phyloP scores from a whole-genome alignment of 2,113 vertebrate genomes.

The Dendropsophus ebraccatus region DNA sequence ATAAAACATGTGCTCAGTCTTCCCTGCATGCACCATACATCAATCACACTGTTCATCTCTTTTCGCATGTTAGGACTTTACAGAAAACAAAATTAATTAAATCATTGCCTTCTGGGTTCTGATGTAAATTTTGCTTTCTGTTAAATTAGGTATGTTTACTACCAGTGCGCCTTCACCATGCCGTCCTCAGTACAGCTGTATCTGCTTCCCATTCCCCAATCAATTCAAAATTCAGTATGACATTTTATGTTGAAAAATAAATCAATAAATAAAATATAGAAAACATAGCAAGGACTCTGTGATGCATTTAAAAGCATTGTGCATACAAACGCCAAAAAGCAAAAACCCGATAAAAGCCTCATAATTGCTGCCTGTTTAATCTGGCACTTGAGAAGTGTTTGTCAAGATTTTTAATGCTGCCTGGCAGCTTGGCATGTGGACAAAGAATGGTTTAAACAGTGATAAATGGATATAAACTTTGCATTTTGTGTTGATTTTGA shows the following conservation, averaged over 20 bases:
- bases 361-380: neutral
- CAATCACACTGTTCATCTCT: conserved; percentile 37
- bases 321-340: neutral
- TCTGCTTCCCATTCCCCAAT: conserved; percentile 39
- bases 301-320: neutral
- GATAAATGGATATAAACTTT: too few species aligned
- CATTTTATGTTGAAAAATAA: neutral
- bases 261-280: neutral
- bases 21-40: conserved; percentile 46
- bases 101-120: conserved; percentile 47
- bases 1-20: conserved; percentile 54
- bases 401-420: neutral
- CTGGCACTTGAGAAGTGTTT: neutral
- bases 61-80: conserved; percentile 22
- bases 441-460: too few species aligned
- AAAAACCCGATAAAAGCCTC: neutral
- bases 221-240: conserved; percentile 29
- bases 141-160: conserved; percentile 54
- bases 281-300: neutral
- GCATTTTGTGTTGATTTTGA: too few species aligned
- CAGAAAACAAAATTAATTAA: conserved; percentile 47
- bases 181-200: conserved; percentile 6
- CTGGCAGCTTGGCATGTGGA: too few species aligned
- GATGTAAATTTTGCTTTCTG: conserved; percentile 26
- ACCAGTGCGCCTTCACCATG: conserved; percentile 17